These are phyloP conservation scores for Syngnathus acus DNA, from an alignment of 2,797 vertebrate genomes.

Conservation along the genomic window DNA sequence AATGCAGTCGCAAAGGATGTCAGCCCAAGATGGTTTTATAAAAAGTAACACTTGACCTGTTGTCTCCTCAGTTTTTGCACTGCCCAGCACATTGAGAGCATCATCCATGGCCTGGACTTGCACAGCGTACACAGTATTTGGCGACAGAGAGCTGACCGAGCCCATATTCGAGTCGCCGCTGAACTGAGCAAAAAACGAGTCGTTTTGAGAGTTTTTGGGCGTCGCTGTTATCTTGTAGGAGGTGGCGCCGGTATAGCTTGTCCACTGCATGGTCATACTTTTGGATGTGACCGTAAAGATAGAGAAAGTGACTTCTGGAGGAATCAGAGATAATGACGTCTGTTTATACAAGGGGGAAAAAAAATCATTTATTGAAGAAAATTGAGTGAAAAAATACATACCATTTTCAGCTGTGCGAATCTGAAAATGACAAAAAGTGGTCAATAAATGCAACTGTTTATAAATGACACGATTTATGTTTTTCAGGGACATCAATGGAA, in stretches of 20 bases:
- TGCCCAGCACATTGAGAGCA: slow-evolving; percentile 56
- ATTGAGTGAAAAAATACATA: slow-evolving; percentile 49
- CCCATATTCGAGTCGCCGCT: slow-evolving; percentile 66
- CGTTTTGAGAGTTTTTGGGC: slow-evolving; percentile 52
- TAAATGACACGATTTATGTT: slow-evolving; percentile 16
- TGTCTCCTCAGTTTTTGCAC: slow-evolving; percentile 52
- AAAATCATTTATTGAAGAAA: neutral
- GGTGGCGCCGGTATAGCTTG: slow-evolving; percentile 49
- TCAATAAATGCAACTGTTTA: slow-evolving; percentile 19
- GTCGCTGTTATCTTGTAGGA: slow-evolving; percentile 74
- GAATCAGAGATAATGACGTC: neutral
- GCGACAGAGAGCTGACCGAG: slow-evolving; percentile 66
- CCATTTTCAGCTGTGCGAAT: slow-evolving; percentile 69
- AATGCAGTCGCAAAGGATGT: neutral
- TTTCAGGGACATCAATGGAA: slow-evolving; percentile 26
- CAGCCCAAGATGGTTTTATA: too few species aligned
- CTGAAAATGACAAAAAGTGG: slow-evolving; percentile 72
- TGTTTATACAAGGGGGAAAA: neutral
- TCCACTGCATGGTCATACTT: slow-evolving; percentile 71
- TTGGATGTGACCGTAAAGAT: slow-evolving; percentile 73
- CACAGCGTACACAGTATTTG: slow-evolving; percentile 69
- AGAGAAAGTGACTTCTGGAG: slow-evolving; percentile 66
- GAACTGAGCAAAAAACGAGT: slow-evolving; percentile 58
- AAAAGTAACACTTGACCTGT: slow-evolving; percentile 53
- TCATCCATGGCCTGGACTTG: slow-evolving; percentile 72